Evolutionary conservation across 2,113 vertebrate genomes (phyloP).

Genomic region (Austrofundulus limnaeus): DNA sequence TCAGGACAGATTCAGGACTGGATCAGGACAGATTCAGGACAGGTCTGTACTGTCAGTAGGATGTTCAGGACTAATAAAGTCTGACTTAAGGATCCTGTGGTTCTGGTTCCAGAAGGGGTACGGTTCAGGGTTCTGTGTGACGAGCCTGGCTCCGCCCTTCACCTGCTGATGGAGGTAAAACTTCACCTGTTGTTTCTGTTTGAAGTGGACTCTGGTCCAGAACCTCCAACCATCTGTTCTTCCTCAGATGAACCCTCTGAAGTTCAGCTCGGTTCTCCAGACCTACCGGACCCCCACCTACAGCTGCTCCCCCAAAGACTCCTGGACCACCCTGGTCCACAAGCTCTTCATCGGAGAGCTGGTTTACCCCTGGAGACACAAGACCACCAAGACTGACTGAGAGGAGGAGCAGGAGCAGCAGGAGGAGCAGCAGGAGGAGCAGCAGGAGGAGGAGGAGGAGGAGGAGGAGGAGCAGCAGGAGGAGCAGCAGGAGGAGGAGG

Average conservation of each 20-base stretch:
- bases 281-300: slow-evolving; percentile 87
- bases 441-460: too few relatives aligned
- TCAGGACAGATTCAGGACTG: too few relatives aligned
- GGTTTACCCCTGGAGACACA: slow-evolving; percentile 95
- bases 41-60: too few relatives aligned
- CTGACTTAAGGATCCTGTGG: too few relatives aligned
- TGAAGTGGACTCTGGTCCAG: background rate
- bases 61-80: too few relatives aligned
- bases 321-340: slow-evolving; percentile 88
- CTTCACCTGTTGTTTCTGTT: too few relatives aligned
- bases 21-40: too few relatives aligned
- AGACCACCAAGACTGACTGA: slow-evolving; percentile 85
- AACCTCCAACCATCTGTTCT: too few relatives aligned
- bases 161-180: slow-evolving; percentile 94
- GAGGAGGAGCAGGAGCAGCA: too few relatives aligned
- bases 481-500: too few relatives aligned
- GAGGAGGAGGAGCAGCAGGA: too few relatives aligned
- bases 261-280: slow-evolving; percentile 77
- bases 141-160: slow-evolving; percentile 84
- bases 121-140: slow-evolving; percentile 90
- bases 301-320: slow-evolving; percentile 90
- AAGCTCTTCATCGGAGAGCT: slow-evolving; percentile 95
- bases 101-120: slow-evolving; percentile 87
- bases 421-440: too few relatives aligned
- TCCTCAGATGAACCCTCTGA: slow-evolving; percentile 90